Evolutionary conservation across 2,888 invertebrate species (phyloP).

Genomic region (Drosophila pegasa): DNA sequence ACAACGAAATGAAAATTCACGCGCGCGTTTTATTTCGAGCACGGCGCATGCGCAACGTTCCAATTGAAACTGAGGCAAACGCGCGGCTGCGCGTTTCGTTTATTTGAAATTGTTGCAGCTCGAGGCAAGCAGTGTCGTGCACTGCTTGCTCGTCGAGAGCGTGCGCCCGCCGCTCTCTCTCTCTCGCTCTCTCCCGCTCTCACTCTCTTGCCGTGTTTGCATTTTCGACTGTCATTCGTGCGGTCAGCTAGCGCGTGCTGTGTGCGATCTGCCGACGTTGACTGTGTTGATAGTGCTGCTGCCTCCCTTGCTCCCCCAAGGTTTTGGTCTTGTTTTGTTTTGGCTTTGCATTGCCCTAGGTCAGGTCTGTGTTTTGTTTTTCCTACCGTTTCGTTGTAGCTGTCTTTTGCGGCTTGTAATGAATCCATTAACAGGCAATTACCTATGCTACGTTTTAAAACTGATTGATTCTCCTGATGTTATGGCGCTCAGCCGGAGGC

Average conservation of each 20-base stretch:
- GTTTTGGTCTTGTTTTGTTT: conserved; percentile 14
- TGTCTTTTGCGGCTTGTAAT: conserved; percentile 61
- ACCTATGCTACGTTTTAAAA: conserved; percentile 47
- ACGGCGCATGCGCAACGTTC: conserved; percentile 73
- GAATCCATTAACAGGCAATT: conserved; percentile 72
- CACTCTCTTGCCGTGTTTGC: conserved; percentile 11
- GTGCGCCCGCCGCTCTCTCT: neutral
- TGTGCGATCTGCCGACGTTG: conserved; percentile 32
- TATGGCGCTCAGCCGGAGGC: conserved; percentile 1
- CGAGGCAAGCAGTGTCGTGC: conserved; percentile 41
- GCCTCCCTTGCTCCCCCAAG: neutral
- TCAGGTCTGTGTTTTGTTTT: conserved; percentile 64
- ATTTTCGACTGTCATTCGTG: conserved; percentile 13
- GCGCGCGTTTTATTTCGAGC: conserved; percentile 29
- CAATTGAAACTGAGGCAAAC: conserved; percentile 69
- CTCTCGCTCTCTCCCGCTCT: conserved; percentile 2
- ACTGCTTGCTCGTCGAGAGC: conserved; percentile 49
- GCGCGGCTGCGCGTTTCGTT: conserved; percentile 58
- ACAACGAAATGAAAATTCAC: neutral
- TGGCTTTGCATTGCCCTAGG: conserved; percentile 71
- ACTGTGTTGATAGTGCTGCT: conserved; percentile 26
- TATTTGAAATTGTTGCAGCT: conserved; percentile 59
- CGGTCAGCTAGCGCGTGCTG: conserved; percentile 50
- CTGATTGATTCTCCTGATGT: conserved; percentile 55
- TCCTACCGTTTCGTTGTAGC: conserved; percentile 47